Percentiles rank a stretch among this genome's conserved stretches.
phyloP scores from a whole-genome alignment of 2,888 invertebrate species.

The Gastrophysa polygoni region DNA sequence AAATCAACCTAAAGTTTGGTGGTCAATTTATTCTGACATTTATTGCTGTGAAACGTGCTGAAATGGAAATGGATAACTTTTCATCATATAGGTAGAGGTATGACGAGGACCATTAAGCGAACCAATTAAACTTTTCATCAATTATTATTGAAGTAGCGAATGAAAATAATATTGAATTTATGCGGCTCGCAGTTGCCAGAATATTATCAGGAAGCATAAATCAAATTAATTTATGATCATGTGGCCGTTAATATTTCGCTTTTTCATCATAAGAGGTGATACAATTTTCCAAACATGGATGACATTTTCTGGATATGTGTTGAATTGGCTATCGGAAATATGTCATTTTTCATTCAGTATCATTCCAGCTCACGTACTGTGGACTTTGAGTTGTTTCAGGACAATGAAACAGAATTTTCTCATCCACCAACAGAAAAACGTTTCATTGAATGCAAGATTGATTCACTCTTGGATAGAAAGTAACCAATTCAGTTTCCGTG shows the following conservation, averaged over 20 bases:
- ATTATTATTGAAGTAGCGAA: background rate
- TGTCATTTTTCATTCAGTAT: too few relatives aligned
- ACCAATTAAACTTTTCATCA: background rate
- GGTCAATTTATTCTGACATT: background rate
- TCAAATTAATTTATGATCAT: background rate
- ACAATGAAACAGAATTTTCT: too few relatives aligned
- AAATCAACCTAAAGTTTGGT: background rate
- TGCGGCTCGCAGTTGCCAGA: background rate
- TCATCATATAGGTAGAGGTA: background rate
- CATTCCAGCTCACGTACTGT: too few relatives aligned
- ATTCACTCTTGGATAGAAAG: too few relatives aligned
- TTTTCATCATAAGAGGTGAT: background rate
- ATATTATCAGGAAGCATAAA: background rate
- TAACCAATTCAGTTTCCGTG: too few relatives aligned
- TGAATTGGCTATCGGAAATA: too few relatives aligned
- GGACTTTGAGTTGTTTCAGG: too few relatives aligned
- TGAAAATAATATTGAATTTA: background rate
- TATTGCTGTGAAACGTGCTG: background rate
- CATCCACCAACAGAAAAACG: too few relatives aligned
- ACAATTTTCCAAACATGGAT: too few relatives aligned
- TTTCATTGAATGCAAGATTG: too few relatives aligned
- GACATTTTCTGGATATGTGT: too few relatives aligned
- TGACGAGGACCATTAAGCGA: background rate
- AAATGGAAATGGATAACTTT: background rate
- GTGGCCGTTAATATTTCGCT: background rate